Evolutionary conservation across 2,888 invertebrate genomes (phyloP).

Genomic region (Eristalinus aeneus): DNA sequence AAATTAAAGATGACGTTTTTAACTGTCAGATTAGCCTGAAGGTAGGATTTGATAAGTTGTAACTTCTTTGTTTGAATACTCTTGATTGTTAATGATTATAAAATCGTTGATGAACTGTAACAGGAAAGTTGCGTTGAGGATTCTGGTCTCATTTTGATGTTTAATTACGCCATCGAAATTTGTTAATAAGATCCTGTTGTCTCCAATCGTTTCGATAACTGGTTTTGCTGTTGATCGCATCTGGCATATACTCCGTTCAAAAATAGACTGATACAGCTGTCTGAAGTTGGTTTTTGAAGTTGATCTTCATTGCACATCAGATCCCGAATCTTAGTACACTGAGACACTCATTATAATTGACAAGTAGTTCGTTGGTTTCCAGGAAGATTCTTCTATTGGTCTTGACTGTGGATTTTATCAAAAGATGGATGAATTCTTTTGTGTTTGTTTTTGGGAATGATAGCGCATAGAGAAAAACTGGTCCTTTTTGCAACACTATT

Average conservation of each 20-base stretch:
- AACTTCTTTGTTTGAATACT: neutral
- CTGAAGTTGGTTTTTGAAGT: neutral
- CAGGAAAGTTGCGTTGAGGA: neutral
- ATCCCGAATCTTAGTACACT: neutral
- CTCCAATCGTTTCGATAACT: neutral
- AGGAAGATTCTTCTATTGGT: neutral
- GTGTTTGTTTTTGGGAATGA: neutral
- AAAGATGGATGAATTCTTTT: neutral
- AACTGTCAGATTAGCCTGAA: neutral
- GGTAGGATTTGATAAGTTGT: neutral
- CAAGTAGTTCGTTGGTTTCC: neutral
- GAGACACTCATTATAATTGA: no score
- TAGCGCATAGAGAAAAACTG: neutral
- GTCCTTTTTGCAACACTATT: no score
- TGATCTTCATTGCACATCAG: neutral
- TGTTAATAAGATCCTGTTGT: neutral
- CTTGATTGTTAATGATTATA: neutral
- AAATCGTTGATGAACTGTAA: neutral
- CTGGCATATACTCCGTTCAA: neutral
- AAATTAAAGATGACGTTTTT: neutral
- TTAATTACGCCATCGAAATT: neutral
- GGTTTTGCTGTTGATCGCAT: slow-evolving; percentile 3
- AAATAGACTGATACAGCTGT: neutral
- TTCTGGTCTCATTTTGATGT: neutral
- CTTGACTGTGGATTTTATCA: slow-evolving; percentile 3